phyloP scores from a whole-genome alignment of 2,113 vertebrate species.

The Otocyon megalotis region DNA sequence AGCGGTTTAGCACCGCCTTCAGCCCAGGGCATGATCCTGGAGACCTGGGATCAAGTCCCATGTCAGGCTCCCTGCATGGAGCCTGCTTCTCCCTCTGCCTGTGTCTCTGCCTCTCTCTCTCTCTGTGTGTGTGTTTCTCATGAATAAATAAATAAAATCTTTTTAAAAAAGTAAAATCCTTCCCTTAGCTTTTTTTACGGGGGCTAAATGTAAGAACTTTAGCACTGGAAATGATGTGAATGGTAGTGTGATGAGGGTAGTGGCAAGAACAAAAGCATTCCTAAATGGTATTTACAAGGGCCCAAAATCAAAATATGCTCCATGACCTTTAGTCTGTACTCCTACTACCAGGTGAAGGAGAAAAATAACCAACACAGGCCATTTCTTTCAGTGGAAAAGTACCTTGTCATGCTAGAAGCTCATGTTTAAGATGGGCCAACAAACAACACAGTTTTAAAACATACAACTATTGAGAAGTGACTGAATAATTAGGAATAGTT shows the following conservation, averaged over 20 bases:
- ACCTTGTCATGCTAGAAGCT: background rate
- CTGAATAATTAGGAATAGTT: background rate
- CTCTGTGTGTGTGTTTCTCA: no score
- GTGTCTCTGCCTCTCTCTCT: no score
- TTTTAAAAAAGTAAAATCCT: background rate
- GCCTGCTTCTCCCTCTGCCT: no score
- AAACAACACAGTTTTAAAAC: background rate
- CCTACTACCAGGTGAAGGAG: background rate
- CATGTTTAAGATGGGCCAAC: slow-evolving; percentile 13
- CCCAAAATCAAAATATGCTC: slow-evolving; percentile 5
- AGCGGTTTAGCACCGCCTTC: no score
- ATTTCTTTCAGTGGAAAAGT: slow-evolving; percentile 42
- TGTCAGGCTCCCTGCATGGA: no score
- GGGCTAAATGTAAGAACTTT: background rate
- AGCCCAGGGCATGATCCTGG: no score
- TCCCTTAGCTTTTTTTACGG: slow-evolving; percentile 36
- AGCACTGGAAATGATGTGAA: background rate
- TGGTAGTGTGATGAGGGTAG: background rate
- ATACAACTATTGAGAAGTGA: background rate
- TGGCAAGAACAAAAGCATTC: background rate
- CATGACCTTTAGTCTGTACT: background rate
- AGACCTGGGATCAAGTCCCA: no score
- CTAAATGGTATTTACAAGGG: background rate
- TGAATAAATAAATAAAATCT: no score
- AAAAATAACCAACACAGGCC: background rate